Evolutionary conservation across 2,888 invertebrate species (phyloP).

Genomic region (Troides aeacus): DNA sequence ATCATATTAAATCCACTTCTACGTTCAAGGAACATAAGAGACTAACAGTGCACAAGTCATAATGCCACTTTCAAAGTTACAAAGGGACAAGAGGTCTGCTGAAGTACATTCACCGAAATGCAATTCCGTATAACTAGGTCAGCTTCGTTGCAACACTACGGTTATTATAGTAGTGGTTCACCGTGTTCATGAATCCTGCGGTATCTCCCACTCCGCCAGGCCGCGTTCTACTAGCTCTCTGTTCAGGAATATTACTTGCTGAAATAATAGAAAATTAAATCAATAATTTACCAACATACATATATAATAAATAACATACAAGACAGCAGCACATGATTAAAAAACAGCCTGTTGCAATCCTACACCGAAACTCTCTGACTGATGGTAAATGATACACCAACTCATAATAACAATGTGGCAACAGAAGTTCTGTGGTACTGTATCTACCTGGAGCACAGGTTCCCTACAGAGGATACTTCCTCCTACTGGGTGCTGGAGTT

Average conservation of each 20-base stretch:
- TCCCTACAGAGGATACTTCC: too few species aligned
- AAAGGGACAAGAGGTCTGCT: conserved; percentile 30
- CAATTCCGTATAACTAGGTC: conserved; percentile 63
- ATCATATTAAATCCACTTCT: conserved; percentile 52
- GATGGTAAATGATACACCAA: too few species aligned
- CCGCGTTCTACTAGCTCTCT: conserved; percentile 92
- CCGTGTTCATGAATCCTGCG: conserved; percentile 65
- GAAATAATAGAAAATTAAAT: conserved; percentile 50
- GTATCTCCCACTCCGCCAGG: conserved; percentile 86
- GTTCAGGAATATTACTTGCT: conserved; percentile 91
- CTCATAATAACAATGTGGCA: too few species aligned
- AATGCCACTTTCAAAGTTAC: conserved; percentile 38
- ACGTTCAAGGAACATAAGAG: conserved; percentile 47
- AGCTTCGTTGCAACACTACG: conserved; percentile 45
- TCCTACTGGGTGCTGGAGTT: too few species aligned
- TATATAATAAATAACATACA: not conserved
- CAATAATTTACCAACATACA: not conserved
- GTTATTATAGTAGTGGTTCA: conserved; percentile 31
- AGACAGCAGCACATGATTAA: too few species aligned
- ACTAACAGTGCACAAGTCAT: conserved; percentile 46
- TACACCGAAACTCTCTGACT: too few species aligned
- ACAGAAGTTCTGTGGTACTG: too few species aligned
- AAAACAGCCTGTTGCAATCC: too few species aligned
- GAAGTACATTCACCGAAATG: conserved; percentile 63
- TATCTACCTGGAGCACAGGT: too few species aligned